Conservation (phyloP, 2,113 vertebrate genomes). For the Alligator mississippiensis region DNA sequence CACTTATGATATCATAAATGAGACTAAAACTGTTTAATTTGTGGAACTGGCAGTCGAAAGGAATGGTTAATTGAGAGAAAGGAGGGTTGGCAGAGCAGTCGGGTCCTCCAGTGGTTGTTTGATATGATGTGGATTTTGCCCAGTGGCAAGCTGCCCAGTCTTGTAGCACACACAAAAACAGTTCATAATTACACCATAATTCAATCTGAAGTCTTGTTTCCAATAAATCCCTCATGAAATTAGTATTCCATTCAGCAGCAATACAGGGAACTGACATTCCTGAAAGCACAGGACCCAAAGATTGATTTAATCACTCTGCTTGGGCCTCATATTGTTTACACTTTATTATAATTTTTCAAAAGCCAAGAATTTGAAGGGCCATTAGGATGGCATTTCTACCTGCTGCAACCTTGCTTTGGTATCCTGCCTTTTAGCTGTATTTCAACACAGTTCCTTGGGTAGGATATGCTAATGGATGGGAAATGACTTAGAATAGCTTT, state of each 20-base stretch:
- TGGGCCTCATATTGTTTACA: slow-evolving; percentile 50
- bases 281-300: slow-evolving; percentile 15
- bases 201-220: slow-evolving; percentile 77
- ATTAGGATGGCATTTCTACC: not conserved
- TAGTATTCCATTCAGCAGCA: slow-evolving; percentile 43
- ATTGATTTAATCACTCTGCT: slow-evolving; percentile 62
- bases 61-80: slow-evolving; percentile 66
- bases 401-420: slow-evolving; percentile 41
- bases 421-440: not conserved
- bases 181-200: slow-evolving; percentile 81
- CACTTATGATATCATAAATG: slow-evolving; percentile 73
- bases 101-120: slow-evolving; percentile 34
- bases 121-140: slow-evolving; percentile 52
- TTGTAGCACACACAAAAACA: slow-evolving; percentile 60
- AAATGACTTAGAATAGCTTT: not conserved
- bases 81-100: slow-evolving; percentile 44
- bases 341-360: slow-evolving; percentile 67
- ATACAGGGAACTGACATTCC: not conserved
- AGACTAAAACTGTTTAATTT: slow-evolving; percentile 69
- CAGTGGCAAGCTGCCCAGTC: slow-evolving; percentile 74
- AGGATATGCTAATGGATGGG: not conserved
- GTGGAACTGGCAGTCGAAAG: slow-evolving; percentile 57
- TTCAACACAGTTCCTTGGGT: slow-evolving; percentile 44
- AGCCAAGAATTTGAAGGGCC: slow-evolving; percentile 54
- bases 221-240: slow-evolving; percentile 77